Percentiles rank a stretch among this genome's conserved stretches.
Conservation (phyloP, 2,797 vertebrate genomes). For the Alcedo quadribrachys region DNA sequence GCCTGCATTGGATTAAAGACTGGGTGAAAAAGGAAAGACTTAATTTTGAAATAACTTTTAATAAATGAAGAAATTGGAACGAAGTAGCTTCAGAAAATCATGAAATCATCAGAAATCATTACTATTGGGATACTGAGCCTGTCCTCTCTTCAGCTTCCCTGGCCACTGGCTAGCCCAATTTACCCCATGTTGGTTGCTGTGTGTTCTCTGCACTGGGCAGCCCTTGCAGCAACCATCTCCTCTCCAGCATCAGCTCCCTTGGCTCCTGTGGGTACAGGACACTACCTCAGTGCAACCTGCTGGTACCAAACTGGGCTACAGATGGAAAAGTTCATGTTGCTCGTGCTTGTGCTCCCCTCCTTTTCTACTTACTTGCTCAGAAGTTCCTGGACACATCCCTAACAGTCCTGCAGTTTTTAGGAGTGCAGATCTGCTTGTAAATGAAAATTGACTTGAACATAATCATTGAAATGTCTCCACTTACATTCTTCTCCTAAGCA, state of each 20-base stretch:
- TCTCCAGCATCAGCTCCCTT: background rate
- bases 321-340: background rate
- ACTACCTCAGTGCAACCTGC: rapidly evolving
- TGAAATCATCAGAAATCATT: background rate
- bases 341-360: background rate
- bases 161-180: background rate
- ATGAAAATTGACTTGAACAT: background rate
- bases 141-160: background rate
- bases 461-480: background rate
- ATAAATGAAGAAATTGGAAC: background rate
- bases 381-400: background rate
- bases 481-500: background rate
- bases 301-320: background rate
- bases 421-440: background rate
- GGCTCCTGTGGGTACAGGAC: rapidly evolving
- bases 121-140: background rate
- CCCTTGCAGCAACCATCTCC: rapidly evolving
- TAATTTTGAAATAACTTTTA: background rate
- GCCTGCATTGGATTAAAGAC: background rate
- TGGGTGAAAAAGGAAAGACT: background rate
- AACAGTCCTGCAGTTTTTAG: background rate
- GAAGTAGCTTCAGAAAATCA: background rate
- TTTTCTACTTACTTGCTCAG: background rate
- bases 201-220: background rate
- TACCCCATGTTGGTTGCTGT: background rate